phyloP scores from a whole-genome alignment of 92 coral and sea anemone genomes.

The Palythoa grandiflora region DNA sequence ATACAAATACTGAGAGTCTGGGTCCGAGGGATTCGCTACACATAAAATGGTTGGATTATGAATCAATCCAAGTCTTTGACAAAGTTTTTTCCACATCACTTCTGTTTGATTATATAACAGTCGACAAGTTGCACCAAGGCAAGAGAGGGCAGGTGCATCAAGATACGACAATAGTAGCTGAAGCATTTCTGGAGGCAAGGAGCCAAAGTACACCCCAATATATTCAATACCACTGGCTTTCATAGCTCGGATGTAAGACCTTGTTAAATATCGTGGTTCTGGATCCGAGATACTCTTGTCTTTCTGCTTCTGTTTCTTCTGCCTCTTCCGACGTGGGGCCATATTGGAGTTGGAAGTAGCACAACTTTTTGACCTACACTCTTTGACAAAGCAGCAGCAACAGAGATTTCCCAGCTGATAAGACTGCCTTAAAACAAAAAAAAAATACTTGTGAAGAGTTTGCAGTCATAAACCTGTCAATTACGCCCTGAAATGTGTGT shows the following conservation, averaged over 20 bases:
- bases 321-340: conserved; percentile 67
- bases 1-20: conserved; percentile 76
- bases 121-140: conserved; percentile 89
- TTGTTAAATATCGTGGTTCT: conserved; percentile 74
- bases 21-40: conserved; percentile 84
- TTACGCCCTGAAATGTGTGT: conserved; percentile 1
- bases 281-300: background rate
- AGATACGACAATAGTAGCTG: conserved; percentile 79
- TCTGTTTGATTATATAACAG: conserved; percentile 77
- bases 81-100: conserved; percentile 86
- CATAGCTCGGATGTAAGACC: conserved; percentile 75
- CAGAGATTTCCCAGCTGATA: conserved; percentile 4
- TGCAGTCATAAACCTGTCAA: conserved; percentile 9
- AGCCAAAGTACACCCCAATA: conserved; percentile 87
- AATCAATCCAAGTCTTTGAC: conserved; percentile 71
- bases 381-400: background rate
- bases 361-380: background rate
- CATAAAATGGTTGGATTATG: conserved; percentile 84
- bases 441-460: background rate
- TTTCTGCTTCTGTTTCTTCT: conserved; percentile 20
- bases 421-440: conserved; percentile 6
- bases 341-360: conserved; percentile 42
- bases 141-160: conserved; percentile 95
- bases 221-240: conserved; percentile 81
- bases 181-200: conserved; percentile 94